Percentiles rank a stretch among this genome's conserved stretches.
phyloP scores from a whole-genome alignment of 2,113 vertebrate genomes.

The Notothenia coriiceps region DNA sequence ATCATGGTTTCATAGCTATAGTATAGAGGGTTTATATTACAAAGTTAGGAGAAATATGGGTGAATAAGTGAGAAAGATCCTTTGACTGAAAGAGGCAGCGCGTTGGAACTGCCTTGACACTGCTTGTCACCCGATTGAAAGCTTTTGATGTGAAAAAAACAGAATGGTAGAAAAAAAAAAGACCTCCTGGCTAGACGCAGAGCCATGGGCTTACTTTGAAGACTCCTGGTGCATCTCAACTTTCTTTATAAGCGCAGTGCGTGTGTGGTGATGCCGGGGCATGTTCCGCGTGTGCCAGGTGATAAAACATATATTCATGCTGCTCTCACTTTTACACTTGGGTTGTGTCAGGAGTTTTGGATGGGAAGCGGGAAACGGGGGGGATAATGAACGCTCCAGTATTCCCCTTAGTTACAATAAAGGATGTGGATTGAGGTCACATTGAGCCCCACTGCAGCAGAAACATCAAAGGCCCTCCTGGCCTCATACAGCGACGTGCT shows the following conservation, averaged over 20 bases:
- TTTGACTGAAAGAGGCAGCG: slow-evolving; percentile 48
- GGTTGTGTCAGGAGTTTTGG: slow-evolving; percentile 18
- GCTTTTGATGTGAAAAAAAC: slow-evolving; percentile 65
- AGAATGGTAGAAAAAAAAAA: slow-evolving; percentile 42
- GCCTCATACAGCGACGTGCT: slow-evolving; percentile 10
- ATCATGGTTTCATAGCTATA: slow-evolving; percentile 31
- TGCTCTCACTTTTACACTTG: slow-evolving; percentile 2
- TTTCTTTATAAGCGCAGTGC: not conserved
- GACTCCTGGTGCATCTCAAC: slow-evolving; percentile 22
- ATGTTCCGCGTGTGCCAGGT: not conserved
- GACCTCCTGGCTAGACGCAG: slow-evolving; percentile 47
- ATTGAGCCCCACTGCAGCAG: slow-evolving; percentile 48
- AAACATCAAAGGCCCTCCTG: slow-evolving; percentile 51
- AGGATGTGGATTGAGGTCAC: slow-evolving; percentile 67
- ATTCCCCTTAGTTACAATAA: slow-evolving; percentile 41
- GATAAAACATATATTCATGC: slow-evolving; percentile 4
- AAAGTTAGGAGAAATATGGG: slow-evolving; percentile 18
- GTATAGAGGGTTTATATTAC: slow-evolving; percentile 5
- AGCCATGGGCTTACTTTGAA: slow-evolving; percentile 53
- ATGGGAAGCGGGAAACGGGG: not conserved
- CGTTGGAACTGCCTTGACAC: slow-evolving; percentile 58
- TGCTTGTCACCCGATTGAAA: slow-evolving; percentile 62
- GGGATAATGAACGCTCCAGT: slow-evolving; percentile 36
- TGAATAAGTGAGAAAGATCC: slow-evolving; percentile 7
- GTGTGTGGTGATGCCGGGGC: not conserved